phyloP scores from a whole-genome alignment of 2,113 vertebrate species.

The Terrapene triunguis region DNA sequence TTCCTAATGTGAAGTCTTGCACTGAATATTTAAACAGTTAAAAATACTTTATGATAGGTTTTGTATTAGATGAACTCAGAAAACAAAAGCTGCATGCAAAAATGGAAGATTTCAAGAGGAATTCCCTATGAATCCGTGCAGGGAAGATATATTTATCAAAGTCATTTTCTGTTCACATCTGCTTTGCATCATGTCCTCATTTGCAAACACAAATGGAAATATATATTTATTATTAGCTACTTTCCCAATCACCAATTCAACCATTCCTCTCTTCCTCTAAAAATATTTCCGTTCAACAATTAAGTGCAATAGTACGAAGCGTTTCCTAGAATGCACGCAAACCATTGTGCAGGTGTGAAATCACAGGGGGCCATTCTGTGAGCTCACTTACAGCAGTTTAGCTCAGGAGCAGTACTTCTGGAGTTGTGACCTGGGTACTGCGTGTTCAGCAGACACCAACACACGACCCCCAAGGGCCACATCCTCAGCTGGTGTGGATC shows the following conservation, averaged over 20 bases:
- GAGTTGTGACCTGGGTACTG: neutral
- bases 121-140: slow-evolving; percentile 20
- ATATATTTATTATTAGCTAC: fast-evolving
- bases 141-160: neutral
- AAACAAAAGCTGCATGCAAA: neutral
- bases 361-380: neutral
- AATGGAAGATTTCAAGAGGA: slow-evolving; percentile 30
- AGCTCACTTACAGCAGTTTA: neutral
- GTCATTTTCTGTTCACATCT: neutral
- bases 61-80: slow-evolving; percentile 23
- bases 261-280: neutral
- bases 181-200: neutral
- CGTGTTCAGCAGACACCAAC: no score
- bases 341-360: neutral
- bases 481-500: neutral
- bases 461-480: neutral
- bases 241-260: neutral
- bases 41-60: neutral
- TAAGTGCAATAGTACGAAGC: neutral
- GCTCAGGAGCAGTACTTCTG: neutral
- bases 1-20: slow-evolving; percentile 47
- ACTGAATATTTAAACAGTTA: slow-evolving; percentile 35
- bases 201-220: neutral
- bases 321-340: no score
- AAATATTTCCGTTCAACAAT: neutral